Evolutionary conservation across 2,113 vertebrate species (phyloP).

Genomic region (Cavia aperea): DNA sequence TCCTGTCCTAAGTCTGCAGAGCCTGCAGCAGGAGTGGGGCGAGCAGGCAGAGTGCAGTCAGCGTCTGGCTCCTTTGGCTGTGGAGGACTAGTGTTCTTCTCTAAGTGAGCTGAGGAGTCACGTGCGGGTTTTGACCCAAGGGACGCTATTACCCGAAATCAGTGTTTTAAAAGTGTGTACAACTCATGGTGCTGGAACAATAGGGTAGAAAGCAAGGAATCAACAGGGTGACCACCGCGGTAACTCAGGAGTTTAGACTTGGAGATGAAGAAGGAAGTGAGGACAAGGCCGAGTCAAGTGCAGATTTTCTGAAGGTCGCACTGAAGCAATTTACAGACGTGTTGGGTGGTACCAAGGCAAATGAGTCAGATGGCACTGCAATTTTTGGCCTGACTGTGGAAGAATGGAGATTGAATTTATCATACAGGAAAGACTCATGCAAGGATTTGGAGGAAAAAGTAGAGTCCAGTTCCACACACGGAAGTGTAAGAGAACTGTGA

Average conservation of each 20-base stretch:
- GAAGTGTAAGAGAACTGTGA: background rate
- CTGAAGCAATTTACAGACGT: background rate
- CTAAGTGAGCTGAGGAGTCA: background rate
- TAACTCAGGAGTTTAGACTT: background rate
- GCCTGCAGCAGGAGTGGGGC: background rate
- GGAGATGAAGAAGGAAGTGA: background rate
- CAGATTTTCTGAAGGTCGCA: background rate
- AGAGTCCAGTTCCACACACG: background rate
- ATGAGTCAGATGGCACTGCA: background rate
- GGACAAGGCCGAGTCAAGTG: background rate
- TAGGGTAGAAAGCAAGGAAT: background rate
- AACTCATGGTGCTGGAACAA: background rate
- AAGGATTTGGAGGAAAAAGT: background rate
- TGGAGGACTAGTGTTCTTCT: background rate
- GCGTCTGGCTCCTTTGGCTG: background rate
- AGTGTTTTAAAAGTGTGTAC: background rate
- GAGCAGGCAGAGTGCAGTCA: background rate
- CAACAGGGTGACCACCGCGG: background rate
- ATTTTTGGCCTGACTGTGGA: background rate
- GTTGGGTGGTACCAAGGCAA: background rate
- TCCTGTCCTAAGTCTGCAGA: background rate
- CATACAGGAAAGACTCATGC: background rate
- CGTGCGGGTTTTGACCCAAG: background rate
- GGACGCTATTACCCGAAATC: background rate
- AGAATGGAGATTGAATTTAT: background rate